phyloP scores from a whole-genome alignment of 2,888 invertebrate species.

The Pollenia labialis region DNA sequence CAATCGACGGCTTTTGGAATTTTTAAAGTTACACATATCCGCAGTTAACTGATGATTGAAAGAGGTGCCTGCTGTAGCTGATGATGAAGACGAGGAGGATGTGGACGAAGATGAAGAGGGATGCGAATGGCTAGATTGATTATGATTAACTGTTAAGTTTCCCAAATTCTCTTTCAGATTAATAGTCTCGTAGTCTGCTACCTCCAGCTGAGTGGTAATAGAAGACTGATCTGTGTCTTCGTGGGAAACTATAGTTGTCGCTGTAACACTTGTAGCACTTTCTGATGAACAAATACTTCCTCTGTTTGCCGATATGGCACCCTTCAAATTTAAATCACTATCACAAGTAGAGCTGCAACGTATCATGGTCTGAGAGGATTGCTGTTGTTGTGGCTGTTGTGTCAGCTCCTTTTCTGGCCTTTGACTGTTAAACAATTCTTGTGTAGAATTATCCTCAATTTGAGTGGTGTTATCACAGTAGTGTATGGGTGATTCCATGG shows the following conservation, averaged over 20 bases:
- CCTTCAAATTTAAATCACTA: slow-evolving; percentile 77
- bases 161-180: slow-evolving; percentile 59
- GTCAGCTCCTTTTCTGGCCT: slow-evolving; percentile 76
- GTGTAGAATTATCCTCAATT: slow-evolving; percentile 81
- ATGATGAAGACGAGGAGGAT: slow-evolving; percentile 65
- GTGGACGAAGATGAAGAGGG: slow-evolving; percentile 37
- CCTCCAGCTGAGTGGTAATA: slow-evolving; percentile 66
- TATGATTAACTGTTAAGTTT: slow-evolving; percentile 47
- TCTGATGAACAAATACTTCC: slow-evolving; percentile 70
- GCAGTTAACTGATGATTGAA: slow-evolving; percentile 83
- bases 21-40: slow-evolving; percentile 84
- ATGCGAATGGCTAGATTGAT: slow-evolving; percentile 42
- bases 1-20: slow-evolving; percentile 84
- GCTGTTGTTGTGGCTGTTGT: slow-evolving; percentile 74
- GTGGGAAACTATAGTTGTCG: slow-evolving; percentile 65
- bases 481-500: slow-evolving; percentile 83
- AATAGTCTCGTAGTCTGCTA: slow-evolving; percentile 60
- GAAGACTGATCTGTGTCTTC: slow-evolving; percentile 70
- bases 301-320: slow-evolving; percentile 40
- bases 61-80: slow-evolving; percentile 70
- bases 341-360: slow-evolving; percentile 70
- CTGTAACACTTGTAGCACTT: slow-evolving; percentile 74
- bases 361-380: slow-evolving; percentile 74
- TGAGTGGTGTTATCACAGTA: slow-evolving; percentile 83
- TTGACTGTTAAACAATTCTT: slow-evolving; percentile 66